Conservation (phyloP, 1,140 invertebrate species). For the Aphidius ervi region DNA sequence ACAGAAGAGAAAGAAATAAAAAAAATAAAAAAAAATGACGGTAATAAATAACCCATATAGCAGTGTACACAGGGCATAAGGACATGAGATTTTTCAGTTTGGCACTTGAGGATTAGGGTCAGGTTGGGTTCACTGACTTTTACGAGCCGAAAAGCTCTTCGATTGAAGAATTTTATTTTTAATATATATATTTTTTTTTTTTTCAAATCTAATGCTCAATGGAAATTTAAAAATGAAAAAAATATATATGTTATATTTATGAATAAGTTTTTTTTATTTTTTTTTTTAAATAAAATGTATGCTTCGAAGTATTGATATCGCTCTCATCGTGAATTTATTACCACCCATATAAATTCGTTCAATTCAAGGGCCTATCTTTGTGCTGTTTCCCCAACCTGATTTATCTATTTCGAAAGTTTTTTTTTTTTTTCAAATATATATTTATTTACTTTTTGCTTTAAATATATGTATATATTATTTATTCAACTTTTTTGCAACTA, state of each 20-base stretch:
- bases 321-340: constrained; percentile 14
- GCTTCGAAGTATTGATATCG: constrained; percentile 25
- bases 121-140: constrained; percentile 5
- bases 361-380: constrained; percentile 20
- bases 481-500: neutral
- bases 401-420: constrained; percentile 19
- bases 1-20: too few species aligned
- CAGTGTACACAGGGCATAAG: too few species aligned
- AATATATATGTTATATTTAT: too few species aligned
- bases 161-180: constrained; percentile 18
- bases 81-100: neutral
- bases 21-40: too few species aligned
- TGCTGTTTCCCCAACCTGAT: constrained; percentile 9
- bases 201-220: too few species aligned
- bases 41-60: too few species aligned
- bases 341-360: constrained; percentile 13
- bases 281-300: constrained; percentile 10
- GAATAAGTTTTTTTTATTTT: too few species aligned
- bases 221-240: too few species aligned
- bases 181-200: too few species aligned
- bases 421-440: neutral
- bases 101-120: constrained; percentile 6
- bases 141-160: constrained; percentile 18
- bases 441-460: constrained; percentile 18
- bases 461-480: constrained; percentile 32